Percentiles rank a stretch among this genome's conserved stretches.
Conservation (phyloP, 2,797 vertebrate species). For the Chaunax sp. region DNA sequence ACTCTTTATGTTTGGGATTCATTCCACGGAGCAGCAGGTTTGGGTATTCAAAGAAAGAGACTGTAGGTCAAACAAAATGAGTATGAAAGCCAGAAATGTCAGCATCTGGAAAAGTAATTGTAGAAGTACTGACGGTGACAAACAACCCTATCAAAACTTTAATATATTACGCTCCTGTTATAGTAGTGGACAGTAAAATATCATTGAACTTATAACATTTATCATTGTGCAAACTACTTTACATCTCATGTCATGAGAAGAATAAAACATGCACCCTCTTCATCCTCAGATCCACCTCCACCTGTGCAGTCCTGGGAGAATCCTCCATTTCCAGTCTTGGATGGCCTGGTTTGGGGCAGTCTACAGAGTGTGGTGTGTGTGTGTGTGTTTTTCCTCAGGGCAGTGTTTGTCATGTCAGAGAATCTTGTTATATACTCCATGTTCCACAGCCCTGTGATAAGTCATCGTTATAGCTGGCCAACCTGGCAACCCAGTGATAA, state of each 20-base stretch:
- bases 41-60: slow-evolving; percentile 34
- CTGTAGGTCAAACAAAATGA: slow-evolving; percentile 48
- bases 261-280: slow-evolving; percentile 42
- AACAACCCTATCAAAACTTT: slow-evolving; percentile 38
- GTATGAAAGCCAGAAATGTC: slow-evolving; percentile 58
- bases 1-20: background rate
- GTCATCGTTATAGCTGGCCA: slow-evolving; percentile 86
- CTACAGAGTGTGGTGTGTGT: slow-evolving; percentile 50
- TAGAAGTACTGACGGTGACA: slow-evolving; percentile 41
- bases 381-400: slow-evolving; percentile 79
- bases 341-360: slow-evolving; percentile 77
- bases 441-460: slow-evolving; percentile 83
- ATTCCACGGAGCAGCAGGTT: slow-evolving; percentile 5
- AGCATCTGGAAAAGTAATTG: slow-evolving; percentile 48
- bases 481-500: slow-evolving; percentile 88
- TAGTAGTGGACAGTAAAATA: slow-evolving; percentile 52
- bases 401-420: slow-evolving; percentile 84
- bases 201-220: slow-evolving; percentile 43
- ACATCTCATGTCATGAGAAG: slow-evolving; percentile 38
- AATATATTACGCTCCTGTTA: slow-evolving; percentile 51
- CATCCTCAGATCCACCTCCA: slow-evolving; percentile 72
- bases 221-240: slow-evolving; percentile 42
- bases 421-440: slow-evolving; percentile 87
- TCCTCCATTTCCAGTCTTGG: slow-evolving; percentile 73
- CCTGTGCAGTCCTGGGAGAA: slow-evolving; percentile 79